Evolutionary conservation across 1,140 invertebrate species (phyloP), one percentile per base, ranked within the genome.

Genomic region (Megathymus violae): DNA sequence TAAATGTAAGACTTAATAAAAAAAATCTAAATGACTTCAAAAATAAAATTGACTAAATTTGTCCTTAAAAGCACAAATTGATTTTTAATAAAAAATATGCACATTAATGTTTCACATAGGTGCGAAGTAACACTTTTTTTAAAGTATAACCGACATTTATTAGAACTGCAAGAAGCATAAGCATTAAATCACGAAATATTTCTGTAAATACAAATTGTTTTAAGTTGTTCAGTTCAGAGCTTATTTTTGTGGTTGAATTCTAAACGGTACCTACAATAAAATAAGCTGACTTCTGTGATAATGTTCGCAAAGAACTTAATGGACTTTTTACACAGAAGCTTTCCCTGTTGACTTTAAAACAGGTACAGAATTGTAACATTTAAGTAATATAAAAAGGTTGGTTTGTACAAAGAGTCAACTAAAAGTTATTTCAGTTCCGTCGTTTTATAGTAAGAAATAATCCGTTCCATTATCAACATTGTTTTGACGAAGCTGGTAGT

Each of bases 241-340:
- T 54, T 41, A 54, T 41, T 54, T 54, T 54, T 54, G 51, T 27
- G 36, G 51, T 41, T 41, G 13, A 25, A 54, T 13, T 41, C 51
- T 13, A 22, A 54, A 19, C 19, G 5, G 48, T 40, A 51, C 15
- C 36, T 22, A 25, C 34, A 41, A 54, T 54, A 41, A 54, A 54
- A 54, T 60, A 59, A 75, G 69, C 67, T 71, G 50, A 66, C 67
- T 56, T 69, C 62, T 67, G 62, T 69, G 69, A 69, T 73, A 71
- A 74, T 67, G 64, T 67, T 67, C 63, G 54, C 52, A 52, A 62
- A 61, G 52, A 67, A 71, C 67, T 77, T 75, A 75, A 71, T 77
- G 69, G 74, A 74, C 70, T 82, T 73, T 44, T 56, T 56, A 67
- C 62, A 64, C 67, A 58, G 51, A 76, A 79, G 76, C 69, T 74